Percentiles rank a stretch among this genome's conserved stretches.
These are phyloP conservation scores for Papio anubis DNA, from an alignment of 2,113 vertebrate species.

Conservation along the genomic window DNA sequence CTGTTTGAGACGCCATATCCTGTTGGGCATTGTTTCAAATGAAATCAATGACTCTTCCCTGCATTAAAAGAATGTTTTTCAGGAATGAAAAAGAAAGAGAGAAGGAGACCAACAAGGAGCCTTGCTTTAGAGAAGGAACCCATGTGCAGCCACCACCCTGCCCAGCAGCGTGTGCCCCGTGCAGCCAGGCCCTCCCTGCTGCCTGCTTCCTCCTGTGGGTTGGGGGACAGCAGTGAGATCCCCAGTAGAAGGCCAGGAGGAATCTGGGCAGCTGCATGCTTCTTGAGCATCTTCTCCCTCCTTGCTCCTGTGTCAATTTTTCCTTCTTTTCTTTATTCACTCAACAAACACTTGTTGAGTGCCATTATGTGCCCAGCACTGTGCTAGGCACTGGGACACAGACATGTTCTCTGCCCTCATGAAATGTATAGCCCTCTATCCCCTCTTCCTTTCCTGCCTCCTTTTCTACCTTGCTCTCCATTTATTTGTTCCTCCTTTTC, in stretches of 20 bases:
- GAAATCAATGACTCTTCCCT: conserved; percentile 83
- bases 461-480: background rate
- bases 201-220: background rate
- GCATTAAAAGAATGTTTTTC: conserved; percentile 67
- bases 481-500: background rate
- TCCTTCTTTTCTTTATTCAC: background rate
- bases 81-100: background rate
- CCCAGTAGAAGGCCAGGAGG: background rate
- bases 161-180: fast-evolving
- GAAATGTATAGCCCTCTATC: background rate
- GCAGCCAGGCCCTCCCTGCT: fast-evolving
- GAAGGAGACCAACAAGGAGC: background rate
- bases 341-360: background rate
- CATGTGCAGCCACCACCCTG: fast-evolving
- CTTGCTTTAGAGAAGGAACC: conserved; percentile 4
- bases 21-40: conserved; percentile 87
- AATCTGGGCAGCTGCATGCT: background rate
- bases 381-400: background rate
- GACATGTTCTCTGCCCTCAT: too few species aligned
- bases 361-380: too few species aligned
- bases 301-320: background rate
- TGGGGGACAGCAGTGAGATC: background rate
- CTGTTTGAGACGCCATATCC: conserved; percentile 84
- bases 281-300: background rate
- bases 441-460: background rate